A percentile compares a stretch with the other conserved stretches of the same genome.
These are phyloP conservation scores for Melozone crissalis DNA, from an alignment of 2,113 vertebrate species.

Conservation along the genomic window DNA sequence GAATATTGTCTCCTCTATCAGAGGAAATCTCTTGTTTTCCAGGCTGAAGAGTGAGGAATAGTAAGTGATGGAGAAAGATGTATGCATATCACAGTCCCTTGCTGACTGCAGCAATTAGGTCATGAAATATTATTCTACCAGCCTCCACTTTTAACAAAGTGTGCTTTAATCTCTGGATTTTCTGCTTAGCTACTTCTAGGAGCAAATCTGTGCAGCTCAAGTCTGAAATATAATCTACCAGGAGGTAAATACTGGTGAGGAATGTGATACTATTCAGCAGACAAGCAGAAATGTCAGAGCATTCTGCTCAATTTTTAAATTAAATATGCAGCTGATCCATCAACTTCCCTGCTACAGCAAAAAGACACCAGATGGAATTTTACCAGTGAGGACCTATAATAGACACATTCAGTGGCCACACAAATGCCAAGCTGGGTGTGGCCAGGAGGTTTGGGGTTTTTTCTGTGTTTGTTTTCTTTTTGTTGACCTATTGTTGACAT, in stretches of 20 bases:
- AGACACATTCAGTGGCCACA: neutral
- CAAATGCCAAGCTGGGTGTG: neutral
- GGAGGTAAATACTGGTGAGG: neutral
- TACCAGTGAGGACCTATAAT: neutral
- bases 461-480: neutral
- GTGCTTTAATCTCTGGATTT: neutral
- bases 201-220: neutral
- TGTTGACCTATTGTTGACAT: neutral
- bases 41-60: neutral
- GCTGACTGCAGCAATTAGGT: neutral
- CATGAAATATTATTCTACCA: neutral
- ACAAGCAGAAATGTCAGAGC: neutral
- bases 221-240: neutral
- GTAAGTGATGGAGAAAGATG: neutral
- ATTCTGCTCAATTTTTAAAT: neutral
- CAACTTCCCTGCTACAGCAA: neutral
- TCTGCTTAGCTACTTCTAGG: neutral
- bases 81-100: neutral
- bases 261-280: neutral
- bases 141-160: neutral
- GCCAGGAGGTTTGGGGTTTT: neutral
- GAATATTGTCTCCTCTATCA: neutral
- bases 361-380: neutral
- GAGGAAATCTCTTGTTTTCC: neutral
- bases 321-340: neutral